Base-by-base conservation (phyloP, 2,888 invertebrate genomes). In the Eupithecia abbreviata region DNA sequence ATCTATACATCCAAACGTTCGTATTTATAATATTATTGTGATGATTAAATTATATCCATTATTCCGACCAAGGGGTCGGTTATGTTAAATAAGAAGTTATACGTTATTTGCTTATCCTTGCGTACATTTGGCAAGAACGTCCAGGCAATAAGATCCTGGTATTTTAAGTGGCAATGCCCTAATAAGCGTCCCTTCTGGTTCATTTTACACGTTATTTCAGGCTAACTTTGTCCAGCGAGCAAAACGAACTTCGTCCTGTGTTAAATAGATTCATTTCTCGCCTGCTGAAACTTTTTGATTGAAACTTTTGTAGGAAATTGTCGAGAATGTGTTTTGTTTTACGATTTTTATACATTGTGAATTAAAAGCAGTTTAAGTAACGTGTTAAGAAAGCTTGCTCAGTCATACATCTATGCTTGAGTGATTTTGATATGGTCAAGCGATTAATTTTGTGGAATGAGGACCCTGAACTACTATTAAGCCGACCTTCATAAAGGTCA, bases 211-310 rank as follows among this genome's bases (percentile, higher is more conserved):
- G 80, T 77, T 73, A 81, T 80, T 80, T 73, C 77, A 77, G 72
- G 77, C 77, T 62, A 85, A 84, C 80, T 85, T 83, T 75, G 78
- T 79, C 78, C 78, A 82, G 70, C 73, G 75, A 76, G 78, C 80
- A 78, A 76, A 81, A 51, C 79, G 79, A 88, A 87, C 86, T 88
- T 88, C 80, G 82, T 81, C 83, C 81, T 83, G 72, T 74, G 80
- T 83, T 84, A 87, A 87, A 86, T 84, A 85, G 81, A 87, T 85
- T 86, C 80, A 84, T 87, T 85, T 80, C 78, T 79, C 77, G 75
- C 79, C 75, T 76, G 83, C 82, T 75, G 49, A 13, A 87, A 88
- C 87, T 87, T 89, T 88, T 87, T 85, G 84, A 88, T 85, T 85
- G 81, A 74, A 85, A 84, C 79, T 84, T 84, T 78, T 79, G 79